Evolutionary conservation across 2,797 vertebrate genomes (phyloP).

Genomic region (Microctenopoma stevenorrisi): DNA sequence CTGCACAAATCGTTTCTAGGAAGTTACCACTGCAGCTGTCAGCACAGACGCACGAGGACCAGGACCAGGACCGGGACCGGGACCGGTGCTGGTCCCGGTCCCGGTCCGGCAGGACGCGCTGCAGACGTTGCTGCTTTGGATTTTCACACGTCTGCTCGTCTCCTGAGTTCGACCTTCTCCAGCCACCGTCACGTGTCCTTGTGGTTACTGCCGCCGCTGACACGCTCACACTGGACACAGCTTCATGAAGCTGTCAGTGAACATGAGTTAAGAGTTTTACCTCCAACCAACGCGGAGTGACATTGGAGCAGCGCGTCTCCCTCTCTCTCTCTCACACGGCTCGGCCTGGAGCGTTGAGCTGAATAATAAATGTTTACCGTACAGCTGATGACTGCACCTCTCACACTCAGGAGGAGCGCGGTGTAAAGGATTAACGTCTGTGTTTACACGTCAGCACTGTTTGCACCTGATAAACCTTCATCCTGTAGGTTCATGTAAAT

Average conservation of each 20-base stretch:
- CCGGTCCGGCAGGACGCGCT: too few relatives aligned
- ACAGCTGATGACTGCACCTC: constrained; percentile 28
- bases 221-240: not conserved
- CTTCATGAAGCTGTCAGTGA: constrained; percentile 39
- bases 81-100: too few relatives aligned
- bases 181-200: not conserved
- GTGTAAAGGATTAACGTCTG: constrained; percentile 1
- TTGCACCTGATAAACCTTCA: constrained; percentile 6
- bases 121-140: too few relatives aligned
- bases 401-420: not conserved
- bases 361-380: constrained; percentile 64
- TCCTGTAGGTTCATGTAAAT: not conserved
- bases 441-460: constrained; percentile 21
- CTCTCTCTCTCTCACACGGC: not conserved
- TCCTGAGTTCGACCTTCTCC: not conserved
- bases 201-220: constrained; percentile 1
- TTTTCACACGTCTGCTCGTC: too few relatives aligned
- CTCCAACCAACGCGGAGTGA: constrained; percentile 44
- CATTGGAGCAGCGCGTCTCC: constrained; percentile 22
- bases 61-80: too few relatives aligned
- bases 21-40: too few relatives aligned
- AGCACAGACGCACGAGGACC: too few relatives aligned
- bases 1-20: too few relatives aligned
- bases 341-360: constrained; percentile 49
- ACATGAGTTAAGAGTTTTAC: constrained; percentile 40